Evolutionary conservation across 64 coral and sea anemone genomes (phyloP).

Genomic region (Pocillopora damicornis): DNA sequence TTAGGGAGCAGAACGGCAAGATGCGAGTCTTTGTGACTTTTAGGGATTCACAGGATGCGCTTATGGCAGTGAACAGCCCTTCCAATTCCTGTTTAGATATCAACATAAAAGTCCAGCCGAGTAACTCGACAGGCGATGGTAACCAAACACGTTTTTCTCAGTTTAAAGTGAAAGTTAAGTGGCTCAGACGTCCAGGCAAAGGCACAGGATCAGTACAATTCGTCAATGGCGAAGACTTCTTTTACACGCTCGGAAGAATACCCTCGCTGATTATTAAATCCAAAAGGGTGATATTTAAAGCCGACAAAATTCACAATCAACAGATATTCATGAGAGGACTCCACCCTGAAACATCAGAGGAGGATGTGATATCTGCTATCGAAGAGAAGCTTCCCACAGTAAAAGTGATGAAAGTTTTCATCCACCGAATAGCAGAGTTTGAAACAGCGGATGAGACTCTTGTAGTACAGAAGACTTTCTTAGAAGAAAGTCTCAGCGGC

Average conservation of each 20-base stretch:
- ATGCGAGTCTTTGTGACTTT: constrained; percentile 38
- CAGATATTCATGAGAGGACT: constrained; percentile 36
- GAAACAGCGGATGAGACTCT: background rate
- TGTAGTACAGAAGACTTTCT: background rate
- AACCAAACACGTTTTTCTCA: background rate
- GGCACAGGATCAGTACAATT: constrained; percentile 29
- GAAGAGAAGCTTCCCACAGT: background rate
- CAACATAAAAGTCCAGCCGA: background rate
- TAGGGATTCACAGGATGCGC: constrained; percentile 24
- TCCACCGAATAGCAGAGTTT: constrained; percentile 29
- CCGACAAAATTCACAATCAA: background rate
- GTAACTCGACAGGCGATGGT: background rate
- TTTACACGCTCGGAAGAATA: background rate
- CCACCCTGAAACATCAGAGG: background rate
- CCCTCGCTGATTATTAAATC: background rate
- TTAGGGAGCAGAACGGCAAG: background rate
- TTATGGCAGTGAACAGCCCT: background rate
- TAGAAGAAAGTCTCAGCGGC: background rate
- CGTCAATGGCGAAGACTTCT: background rate
- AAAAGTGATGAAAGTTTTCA: background rate
- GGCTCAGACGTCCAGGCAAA: constrained; percentile 33
- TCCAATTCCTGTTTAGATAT: background rate
- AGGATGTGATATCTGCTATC: constrained; percentile 40
- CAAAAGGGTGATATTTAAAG: background rate
- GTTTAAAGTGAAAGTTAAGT: constrained; percentile 28